A percentile compares a stretch with the other conserved stretches of the same genome.
Evolutionary conservation across 1,140 invertebrate species (phyloP).

Genomic region (Medauroidea extradentata): DNA sequence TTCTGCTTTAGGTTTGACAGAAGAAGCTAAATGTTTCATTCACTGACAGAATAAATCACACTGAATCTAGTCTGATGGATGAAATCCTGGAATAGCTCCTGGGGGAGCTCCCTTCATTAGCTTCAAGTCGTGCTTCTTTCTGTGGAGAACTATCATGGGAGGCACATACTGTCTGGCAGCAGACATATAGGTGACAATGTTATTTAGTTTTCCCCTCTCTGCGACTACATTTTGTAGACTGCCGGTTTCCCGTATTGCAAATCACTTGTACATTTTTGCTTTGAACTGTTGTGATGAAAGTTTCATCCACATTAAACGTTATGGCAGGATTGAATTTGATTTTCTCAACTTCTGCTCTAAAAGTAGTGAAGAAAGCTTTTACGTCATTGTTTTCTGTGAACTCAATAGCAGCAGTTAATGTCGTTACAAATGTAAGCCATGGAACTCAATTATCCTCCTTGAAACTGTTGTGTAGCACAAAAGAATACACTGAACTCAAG

Average conservation of each 20-base stretch:
- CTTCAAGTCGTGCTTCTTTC: slow-evolving; percentile 24
- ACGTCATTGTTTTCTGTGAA: too few relatives aligned
- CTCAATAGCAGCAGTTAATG: too few relatives aligned
- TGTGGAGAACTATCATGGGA: slow-evolving; percentile 34
- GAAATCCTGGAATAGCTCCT: slow-evolving; percentile 25
- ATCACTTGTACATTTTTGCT: slow-evolving; percentile 32
- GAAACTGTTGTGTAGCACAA: too few relatives aligned
- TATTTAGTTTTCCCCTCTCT: slow-evolving; percentile 34
- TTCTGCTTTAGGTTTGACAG: slow-evolving; percentile 19
- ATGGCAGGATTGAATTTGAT: slow-evolving; percentile 3
- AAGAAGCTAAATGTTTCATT: slow-evolving; percentile 35
- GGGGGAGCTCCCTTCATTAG: slow-evolving; percentile 23
- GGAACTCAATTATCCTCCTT: too few relatives aligned
- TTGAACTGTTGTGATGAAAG: slow-evolving; percentile 19
- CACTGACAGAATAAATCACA: slow-evolving; percentile 33
- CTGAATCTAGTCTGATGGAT: slow-evolving; percentile 35
- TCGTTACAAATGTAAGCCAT: too few relatives aligned
- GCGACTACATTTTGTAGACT: slow-evolving; percentile 21
- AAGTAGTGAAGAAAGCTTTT: too few relatives aligned
- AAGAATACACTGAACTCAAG: too few relatives aligned
- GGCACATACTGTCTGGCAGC: slow-evolving; percentile 33
- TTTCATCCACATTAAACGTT: slow-evolving; percentile 29
- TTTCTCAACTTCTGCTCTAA: too few relatives aligned
- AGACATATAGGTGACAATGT: slow-evolving; percentile 34
- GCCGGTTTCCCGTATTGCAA: slow-evolving; percentile 24